A percentile compares a stretch with the other conserved stretches of the same genome.
Evolutionary conservation across 2,113 vertebrate genomes (phyloP).

Genomic region (Peromyscus polionotus): DNA sequence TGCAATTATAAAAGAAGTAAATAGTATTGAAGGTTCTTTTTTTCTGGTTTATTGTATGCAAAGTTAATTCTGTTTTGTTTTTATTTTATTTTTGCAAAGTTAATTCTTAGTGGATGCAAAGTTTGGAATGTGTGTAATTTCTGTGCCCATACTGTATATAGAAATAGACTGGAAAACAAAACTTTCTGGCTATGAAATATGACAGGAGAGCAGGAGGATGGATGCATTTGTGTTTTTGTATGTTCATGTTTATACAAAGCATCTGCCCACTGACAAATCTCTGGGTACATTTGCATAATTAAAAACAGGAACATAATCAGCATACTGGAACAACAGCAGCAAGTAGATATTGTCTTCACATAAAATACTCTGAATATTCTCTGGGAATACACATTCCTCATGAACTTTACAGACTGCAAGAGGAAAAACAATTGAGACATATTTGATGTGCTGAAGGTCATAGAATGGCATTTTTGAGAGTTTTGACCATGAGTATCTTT

Average conservation of each 20-base stretch:
- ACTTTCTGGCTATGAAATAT: not conserved
- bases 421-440: not conserved
- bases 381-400: not conserved
- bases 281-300: slow-evolving; percentile 69
- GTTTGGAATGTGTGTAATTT: not conserved
- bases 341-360: not conserved
- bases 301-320: slow-evolving; percentile 62
- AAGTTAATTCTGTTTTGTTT: not conserved
- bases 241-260: slow-evolving; percentile 20
- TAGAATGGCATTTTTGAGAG: not conserved
- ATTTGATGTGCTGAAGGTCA: not conserved
- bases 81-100: too few species aligned
- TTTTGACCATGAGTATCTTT: slow-evolving; percentile 38
- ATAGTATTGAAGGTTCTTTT: not conserved
- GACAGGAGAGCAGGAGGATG: not conserved
- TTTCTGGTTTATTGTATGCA: not conserved
- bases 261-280: slow-evolving; percentile 54
- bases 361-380: not conserved
- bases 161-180: not conserved
- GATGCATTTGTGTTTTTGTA: not conserved
- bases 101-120: not conserved
- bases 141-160: not conserved
- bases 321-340: not conserved
- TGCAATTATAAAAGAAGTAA: not conserved
- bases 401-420: not conserved